Conservation (phyloP, 1,140 invertebrate species). For the Agrypnia vestita region DNA sequence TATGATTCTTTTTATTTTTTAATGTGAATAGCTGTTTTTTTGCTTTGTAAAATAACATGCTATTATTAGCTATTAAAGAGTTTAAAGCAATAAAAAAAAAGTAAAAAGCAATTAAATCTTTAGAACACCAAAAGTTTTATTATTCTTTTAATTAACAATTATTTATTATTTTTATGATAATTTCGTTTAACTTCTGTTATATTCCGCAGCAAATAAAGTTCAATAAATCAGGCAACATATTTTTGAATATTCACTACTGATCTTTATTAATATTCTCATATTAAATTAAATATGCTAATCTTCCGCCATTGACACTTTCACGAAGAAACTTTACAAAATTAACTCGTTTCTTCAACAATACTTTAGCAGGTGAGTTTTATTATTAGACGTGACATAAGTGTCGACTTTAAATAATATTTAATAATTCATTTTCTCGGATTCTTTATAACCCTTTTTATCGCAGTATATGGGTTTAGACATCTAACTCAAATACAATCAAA, state of each 20-base stretch:
- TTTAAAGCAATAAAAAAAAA: too few relatives aligned
- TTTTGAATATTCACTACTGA: slow-evolving; percentile 15
- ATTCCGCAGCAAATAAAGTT: slow-evolving; percentile 3
- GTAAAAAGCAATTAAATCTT: too few relatives aligned
- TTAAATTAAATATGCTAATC: slow-evolving; percentile 34
- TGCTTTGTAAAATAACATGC: too few relatives aligned
- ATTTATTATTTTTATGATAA: background rate
- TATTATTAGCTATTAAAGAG: too few relatives aligned
- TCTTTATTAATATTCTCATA: slow-evolving; percentile 14
- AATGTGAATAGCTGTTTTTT: too few relatives aligned
- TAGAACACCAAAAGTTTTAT: too few relatives aligned
- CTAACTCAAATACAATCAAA: too few relatives aligned
- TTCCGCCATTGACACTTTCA: slow-evolving; percentile 30
- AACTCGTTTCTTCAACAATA: slow-evolving; percentile 31
- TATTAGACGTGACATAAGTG: slow-evolving; percentile 40
- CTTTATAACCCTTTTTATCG: slow-evolving; percentile 17
- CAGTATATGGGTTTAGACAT: too few relatives aligned
- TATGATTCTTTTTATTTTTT: too few relatives aligned
- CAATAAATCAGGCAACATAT: background rate
- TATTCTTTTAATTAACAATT: background rate
- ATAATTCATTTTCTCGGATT: slow-evolving; percentile 21
- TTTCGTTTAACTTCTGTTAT: background rate
- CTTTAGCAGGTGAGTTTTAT: slow-evolving; percentile 33
- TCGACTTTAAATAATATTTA: slow-evolving; percentile 20
- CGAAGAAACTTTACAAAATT: slow-evolving; percentile 26